Evolutionary conservation across 2,113 vertebrate genomes (phyloP).

Genomic region (Orycteropus afer): DNA sequence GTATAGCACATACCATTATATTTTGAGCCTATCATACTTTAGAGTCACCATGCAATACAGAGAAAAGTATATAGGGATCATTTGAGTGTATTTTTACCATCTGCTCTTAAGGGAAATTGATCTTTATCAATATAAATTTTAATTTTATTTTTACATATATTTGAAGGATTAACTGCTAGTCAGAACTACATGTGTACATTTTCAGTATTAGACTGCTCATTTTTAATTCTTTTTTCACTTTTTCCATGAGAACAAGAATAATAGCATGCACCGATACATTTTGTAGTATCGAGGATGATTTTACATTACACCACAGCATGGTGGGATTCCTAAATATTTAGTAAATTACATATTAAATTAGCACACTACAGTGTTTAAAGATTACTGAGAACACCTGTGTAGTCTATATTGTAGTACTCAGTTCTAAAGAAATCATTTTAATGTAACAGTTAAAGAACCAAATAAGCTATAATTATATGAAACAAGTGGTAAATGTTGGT

Average conservation of each 20-base stretch:
- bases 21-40: background rate
- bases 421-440: conserved; percentile 42
- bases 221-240: background rate
- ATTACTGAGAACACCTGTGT: background rate
- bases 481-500: background rate
- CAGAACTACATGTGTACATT: background rate
- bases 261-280: background rate
- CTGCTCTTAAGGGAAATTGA: background rate
- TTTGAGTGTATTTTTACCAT: background rate
- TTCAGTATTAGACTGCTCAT: background rate
- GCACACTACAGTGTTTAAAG: background rate
- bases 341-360: conserved; percentile 50
- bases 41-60: background rate
- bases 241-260: background rate
- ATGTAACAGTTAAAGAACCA: conserved; percentile 18
- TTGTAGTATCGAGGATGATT: conserved; percentile 18
- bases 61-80: background rate
- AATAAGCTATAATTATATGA: background rate
- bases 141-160: background rate
- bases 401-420: background rate
- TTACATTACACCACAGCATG: conserved; percentile 50
- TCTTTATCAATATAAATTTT: background rate
- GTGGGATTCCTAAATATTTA: conserved; percentile 43
- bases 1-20: background rate
- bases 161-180: background rate